Percentiles rank a stretch among this genome's conserved stretches.
Evolutionary conservation across 2,113 vertebrate species (phyloP).

Genomic region (Mystacornis crossleyi): DNA sequence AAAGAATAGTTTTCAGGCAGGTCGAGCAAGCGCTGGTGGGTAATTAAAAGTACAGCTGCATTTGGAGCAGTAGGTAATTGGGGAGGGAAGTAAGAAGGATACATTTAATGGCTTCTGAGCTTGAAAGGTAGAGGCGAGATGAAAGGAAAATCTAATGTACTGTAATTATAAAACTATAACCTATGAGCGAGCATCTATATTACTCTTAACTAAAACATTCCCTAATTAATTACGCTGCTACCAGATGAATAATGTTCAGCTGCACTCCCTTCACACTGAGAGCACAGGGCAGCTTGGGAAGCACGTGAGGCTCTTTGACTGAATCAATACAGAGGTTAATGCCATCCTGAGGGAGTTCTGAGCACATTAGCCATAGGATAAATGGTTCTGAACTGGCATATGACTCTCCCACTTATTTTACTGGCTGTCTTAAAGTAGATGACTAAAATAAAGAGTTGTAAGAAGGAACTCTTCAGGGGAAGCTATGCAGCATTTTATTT

Average conservation of each 20-base stretch:
- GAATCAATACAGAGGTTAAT: conserved; percentile 41
- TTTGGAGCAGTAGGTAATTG: not conserved
- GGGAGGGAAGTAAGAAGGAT: not conserved
- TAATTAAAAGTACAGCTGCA: not conserved
- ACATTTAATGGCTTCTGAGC: not conserved
- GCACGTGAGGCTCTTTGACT: not conserved
- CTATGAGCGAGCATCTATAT: not conserved
- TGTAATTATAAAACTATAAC: not conserved
- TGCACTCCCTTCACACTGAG: not conserved
- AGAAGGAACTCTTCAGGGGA: not conserved
- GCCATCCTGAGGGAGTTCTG: not conserved
- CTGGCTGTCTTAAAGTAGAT: not conserved
- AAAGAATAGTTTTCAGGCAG: not conserved
- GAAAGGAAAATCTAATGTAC: not conserved
- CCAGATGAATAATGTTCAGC: not conserved
- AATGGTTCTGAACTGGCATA: not conserved
- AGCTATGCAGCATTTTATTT: not conserved
- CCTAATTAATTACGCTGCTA: conserved; percentile 9
- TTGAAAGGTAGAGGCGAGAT: not conserved
- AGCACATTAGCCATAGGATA: not conserved
- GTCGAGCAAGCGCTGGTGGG: not conserved
- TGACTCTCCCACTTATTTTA: not conserved
- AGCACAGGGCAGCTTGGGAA: not conserved
- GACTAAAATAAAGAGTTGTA: conserved; percentile 5
- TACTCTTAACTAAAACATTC: not conserved